Conservation (phyloP, 2,888 invertebrate species). For the Drosophila dives region DNA sequence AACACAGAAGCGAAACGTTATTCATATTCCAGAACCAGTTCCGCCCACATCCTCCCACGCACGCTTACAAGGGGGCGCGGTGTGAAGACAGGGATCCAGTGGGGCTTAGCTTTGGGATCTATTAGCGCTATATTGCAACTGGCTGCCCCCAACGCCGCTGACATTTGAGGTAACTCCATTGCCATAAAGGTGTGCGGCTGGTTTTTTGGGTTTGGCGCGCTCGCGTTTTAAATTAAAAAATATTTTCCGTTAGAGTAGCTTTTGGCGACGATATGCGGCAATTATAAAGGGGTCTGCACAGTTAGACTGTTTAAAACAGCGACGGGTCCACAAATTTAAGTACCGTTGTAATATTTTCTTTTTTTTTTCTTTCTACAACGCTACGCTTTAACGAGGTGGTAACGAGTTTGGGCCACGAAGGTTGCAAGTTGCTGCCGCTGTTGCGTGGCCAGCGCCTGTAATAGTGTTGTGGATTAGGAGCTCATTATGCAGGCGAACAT, state of each 20-base stretch:
- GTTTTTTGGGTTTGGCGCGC: conserved; percentile 36
- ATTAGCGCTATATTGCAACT: conserved; percentile 62
- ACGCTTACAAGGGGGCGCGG: neutral
- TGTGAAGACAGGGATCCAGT: conserved; percentile 5
- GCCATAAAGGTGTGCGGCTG: conserved; percentile 57
- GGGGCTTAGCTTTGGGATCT: conserved; percentile 65
- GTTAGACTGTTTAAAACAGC: neutral
- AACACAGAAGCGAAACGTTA: conserved; percentile 25
- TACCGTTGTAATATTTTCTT: conserved; percentile 5
- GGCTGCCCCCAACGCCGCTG: conserved; percentile 1
- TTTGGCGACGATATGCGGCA: conserved; percentile 55
- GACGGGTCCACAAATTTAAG: conserved; percentile 24
- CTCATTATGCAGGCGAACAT: conserved; percentile 41
- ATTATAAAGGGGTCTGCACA: conserved; percentile 51
- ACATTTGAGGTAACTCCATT: conserved; percentile 45
- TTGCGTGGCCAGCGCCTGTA: conserved; percentile 26
- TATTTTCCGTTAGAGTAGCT: conserved; percentile 66
- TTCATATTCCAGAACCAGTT: conserved; percentile 32
- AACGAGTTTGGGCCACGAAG: conserved; percentile 42
- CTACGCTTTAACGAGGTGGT: conserved; percentile 43
- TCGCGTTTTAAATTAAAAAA: conserved; percentile 67
- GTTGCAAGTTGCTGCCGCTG: conserved; percentile 22
- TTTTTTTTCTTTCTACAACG: neutral
- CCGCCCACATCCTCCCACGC: neutral
- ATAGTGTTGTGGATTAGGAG: conserved; percentile 50